Conservation (phyloP, 1,140 invertebrate species). For the Myzus persicae region DNA sequence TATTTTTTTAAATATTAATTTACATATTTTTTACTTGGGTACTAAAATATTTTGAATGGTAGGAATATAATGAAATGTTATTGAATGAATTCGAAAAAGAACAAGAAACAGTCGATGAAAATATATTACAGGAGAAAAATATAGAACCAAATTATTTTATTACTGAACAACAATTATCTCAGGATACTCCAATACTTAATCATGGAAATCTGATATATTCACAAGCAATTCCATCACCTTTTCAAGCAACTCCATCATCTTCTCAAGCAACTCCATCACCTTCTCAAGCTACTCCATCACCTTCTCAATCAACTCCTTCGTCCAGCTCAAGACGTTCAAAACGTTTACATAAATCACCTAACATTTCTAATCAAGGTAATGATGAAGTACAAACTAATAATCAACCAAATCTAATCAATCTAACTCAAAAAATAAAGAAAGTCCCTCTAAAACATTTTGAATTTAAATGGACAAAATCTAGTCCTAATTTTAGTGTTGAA, state of each 20-base stretch:
- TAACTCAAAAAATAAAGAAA: constrained; percentile 7
- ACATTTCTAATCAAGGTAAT: background rate
- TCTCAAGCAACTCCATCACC: too few relatives aligned
- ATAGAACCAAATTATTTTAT: constrained; percentile 4
- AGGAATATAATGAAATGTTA: constrained; percentile 13
- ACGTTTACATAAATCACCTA: background rate
- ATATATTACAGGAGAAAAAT: background rate
- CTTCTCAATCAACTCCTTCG: background rate
- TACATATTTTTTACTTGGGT: background rate
- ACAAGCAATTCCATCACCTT: background rate
- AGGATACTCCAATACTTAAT: background rate
- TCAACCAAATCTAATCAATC: background rate
- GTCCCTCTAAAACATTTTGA: background rate
- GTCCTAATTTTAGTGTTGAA: background rate
- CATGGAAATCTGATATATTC: background rate
- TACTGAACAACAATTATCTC: background rate
- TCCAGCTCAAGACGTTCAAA: background rate
- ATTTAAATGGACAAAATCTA: constrained; percentile 7
- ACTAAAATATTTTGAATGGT: background rate
- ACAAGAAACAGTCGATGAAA: background rate
- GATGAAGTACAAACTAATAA: background rate
- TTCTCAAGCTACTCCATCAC: too few relatives aligned
- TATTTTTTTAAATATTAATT: background rate
- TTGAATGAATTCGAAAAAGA: too few relatives aligned
- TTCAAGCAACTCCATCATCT: too few relatives aligned